Percentiles rank a stretch among this genome's conserved stretches.
Evolutionary conservation across 2,888 invertebrate species (phyloP).

Genomic region (Rhamnusium bicolor): DNA sequence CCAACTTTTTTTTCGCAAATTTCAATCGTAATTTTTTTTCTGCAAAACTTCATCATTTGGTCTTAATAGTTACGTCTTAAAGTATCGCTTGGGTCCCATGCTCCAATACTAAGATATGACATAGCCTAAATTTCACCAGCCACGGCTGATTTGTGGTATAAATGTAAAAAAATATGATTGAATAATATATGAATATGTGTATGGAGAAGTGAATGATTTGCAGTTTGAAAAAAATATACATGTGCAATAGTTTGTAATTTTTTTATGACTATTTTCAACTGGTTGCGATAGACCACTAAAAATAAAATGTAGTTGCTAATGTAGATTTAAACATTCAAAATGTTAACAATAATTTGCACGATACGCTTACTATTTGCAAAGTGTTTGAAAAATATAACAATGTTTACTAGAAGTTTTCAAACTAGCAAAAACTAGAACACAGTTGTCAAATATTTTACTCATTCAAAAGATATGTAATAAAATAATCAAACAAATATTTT

Average conservation of each 20-base stretch:
- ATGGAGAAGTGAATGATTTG: constrained; percentile 41
- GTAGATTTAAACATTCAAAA: constrained; percentile 28
- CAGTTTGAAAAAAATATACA: constrained; percentile 38
- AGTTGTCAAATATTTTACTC: no score
- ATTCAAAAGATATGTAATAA: no score
- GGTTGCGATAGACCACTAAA: constrained; percentile 51
- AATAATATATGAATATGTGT: neutral
- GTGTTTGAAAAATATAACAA: constrained; percentile 32
- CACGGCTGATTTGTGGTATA: no score
- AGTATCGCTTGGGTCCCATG: no score
- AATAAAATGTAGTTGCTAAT: constrained; percentile 34
- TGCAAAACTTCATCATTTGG: no score
- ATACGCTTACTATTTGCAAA: constrained; percentile 42
- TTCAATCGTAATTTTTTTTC: no score
- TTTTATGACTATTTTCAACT: constrained; percentile 46
- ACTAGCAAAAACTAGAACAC: neutral
- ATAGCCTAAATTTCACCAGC: no score
- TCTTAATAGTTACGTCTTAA: no score
- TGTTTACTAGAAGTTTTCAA: constrained; percentile 4
- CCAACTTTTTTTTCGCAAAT: no score
- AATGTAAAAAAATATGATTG: constrained; percentile 15
- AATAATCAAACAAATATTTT: no score
- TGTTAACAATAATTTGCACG: constrained; percentile 40
- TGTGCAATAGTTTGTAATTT: constrained; percentile 47
- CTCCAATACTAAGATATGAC: no score